A percentile compares a stretch with the other conserved stretches of the same genome.
These are phyloP conservation scores for Camelus dromedarius DNA, from an alignment of 2,113 vertebrate genomes.

Conservation along the genomic window DNA sequence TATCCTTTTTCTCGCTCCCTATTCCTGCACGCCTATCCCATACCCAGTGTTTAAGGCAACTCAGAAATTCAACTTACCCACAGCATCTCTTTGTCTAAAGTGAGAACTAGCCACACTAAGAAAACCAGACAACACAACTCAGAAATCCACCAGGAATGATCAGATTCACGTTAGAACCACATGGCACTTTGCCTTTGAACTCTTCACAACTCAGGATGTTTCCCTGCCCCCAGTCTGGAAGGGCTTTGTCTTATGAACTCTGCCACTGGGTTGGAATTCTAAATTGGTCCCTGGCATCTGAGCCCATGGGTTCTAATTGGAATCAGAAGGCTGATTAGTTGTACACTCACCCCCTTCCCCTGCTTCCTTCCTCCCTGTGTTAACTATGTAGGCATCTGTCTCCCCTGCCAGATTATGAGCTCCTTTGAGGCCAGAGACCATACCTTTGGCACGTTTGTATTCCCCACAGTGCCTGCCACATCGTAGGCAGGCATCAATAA, in stretches of 20 bases:
- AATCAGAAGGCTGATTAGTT: conserved; percentile 26
- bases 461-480: conserved; percentile 20
- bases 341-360: not conserved
- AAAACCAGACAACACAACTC: not conserved
- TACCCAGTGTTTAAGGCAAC: not conserved
- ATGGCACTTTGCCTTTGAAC: not conserved
- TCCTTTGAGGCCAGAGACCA: conserved; percentile 56
- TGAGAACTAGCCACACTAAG: not conserved
- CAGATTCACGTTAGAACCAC: not conserved
- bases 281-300: not conserved
- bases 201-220: not conserved
- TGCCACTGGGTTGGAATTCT: conserved; percentile 9
- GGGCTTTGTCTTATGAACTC: not conserved
- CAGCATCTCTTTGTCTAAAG: not conserved
- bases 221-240: not conserved
- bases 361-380: not conserved
- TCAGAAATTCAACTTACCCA: not conserved
- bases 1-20: not conserved
- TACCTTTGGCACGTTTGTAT: conserved; percentile 29
- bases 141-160: not conserved
- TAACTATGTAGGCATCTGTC: conserved; percentile 15
- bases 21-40: not conserved
- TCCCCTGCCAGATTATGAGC: conserved; percentile 21
- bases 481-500: conserved; percentile 60
- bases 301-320: not conserved